Percentiles rank a stretch among this genome's conserved stretches.
Conservation (phyloP, 2,797 vertebrate genomes). For the Dicrostonyx torquatus region DNA sequence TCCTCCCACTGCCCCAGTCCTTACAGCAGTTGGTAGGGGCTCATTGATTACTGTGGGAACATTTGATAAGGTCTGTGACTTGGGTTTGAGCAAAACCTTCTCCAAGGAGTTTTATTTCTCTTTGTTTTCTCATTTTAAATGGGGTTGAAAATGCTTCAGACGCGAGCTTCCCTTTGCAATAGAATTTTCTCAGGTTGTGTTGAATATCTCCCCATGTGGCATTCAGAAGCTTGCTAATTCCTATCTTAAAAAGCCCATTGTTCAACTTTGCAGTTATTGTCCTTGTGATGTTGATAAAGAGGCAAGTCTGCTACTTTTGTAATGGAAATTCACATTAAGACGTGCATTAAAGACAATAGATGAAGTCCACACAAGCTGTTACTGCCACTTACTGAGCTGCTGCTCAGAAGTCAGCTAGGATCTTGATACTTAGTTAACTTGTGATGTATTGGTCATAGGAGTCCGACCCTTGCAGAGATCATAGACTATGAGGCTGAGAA, state of each 20-base stretch:
- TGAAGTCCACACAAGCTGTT: background rate
- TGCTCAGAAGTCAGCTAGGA: background rate
- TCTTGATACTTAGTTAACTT: background rate
- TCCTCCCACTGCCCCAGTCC: conserved; percentile 29
- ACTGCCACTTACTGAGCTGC: background rate
- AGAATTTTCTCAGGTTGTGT: conserved; percentile 33
- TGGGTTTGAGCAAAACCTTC: conserved; percentile 64
- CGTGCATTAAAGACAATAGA: conserved; percentile 53
- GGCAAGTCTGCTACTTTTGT: conserved; percentile 31
- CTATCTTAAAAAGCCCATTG: conserved; percentile 7
- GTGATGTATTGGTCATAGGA: background rate
- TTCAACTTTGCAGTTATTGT: background rate
- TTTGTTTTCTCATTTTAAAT: conserved; percentile 72
- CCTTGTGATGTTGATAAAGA: conserved; percentile 9
- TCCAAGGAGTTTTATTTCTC: conserved; percentile 62
- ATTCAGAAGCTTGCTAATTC: conserved; percentile 7
- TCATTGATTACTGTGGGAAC: conserved; percentile 21
- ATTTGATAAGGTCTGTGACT: conserved; percentile 50
- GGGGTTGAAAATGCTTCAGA: conserved; percentile 51
- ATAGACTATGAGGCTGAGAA: background rate
- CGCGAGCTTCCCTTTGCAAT: conserved; percentile 60
- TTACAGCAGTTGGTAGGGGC: conserved; percentile 46
- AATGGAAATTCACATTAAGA: conserved; percentile 34
- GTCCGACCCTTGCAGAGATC: background rate
- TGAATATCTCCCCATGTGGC: conserved; percentile 2